phyloP scores from a whole-genome alignment of 2,113 vertebrate genomes.

The Furnarius figulus region DNA sequence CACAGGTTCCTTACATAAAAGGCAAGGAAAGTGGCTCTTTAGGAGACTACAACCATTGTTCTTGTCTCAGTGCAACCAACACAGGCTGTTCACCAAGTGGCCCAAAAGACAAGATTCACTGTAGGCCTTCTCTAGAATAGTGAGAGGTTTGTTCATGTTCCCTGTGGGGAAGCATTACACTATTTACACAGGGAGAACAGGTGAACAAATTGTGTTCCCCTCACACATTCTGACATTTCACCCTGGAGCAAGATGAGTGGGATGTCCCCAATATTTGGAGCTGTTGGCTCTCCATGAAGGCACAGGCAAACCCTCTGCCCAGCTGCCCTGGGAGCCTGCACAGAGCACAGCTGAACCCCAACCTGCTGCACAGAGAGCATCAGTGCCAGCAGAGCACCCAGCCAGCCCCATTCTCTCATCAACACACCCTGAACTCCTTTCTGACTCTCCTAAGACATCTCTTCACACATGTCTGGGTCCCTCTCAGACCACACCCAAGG shows the following conservation, averaged over 20 bases:
- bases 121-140: not conserved
- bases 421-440: not conserved
- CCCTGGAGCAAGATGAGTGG: not conserved
- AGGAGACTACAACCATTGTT: not conserved
- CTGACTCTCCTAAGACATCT: not conserved
- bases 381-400: not conserved
- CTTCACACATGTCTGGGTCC: accelerated
- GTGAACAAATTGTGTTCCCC: not conserved
- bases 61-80: not conserved
- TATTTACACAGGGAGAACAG: not conserved
- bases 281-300: not conserved
- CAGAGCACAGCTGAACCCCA: not conserved
- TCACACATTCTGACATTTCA: not conserved
- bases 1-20: slow-evolving; percentile 53
- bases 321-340: not conserved
- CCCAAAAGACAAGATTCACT: not conserved
- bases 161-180: not conserved
- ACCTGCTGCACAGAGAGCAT: not conserved
- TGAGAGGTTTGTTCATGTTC: accelerated
- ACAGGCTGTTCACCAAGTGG: not conserved
- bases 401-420: not conserved
- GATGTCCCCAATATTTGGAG: not conserved
- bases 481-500: not conserved
- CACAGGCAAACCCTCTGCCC: not conserved
- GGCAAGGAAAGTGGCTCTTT: slow-evolving; percentile 49